Conservation (phyloP, 2,888 invertebrate species). For the Drosophila dives region DNA sequence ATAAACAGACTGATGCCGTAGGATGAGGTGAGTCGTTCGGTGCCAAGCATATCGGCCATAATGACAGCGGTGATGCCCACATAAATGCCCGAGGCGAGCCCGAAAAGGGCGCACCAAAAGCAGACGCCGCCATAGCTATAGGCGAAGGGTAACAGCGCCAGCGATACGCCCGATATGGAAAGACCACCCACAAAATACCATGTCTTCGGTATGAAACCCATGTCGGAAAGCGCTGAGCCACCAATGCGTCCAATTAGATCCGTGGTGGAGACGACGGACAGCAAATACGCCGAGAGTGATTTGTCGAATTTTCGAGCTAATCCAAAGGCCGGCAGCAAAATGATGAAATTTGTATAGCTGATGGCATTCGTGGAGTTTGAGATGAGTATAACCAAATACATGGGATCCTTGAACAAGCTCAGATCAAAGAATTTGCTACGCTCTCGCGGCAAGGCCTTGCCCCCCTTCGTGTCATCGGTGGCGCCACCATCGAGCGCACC, state of each 20-base stretch:
- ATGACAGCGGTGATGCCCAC: conserved; percentile 94
- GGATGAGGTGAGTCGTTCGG: conserved; percentile 92
- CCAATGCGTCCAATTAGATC: conserved; percentile 94
- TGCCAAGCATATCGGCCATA: conserved; percentile 94
- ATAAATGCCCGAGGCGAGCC: conserved; percentile 93
- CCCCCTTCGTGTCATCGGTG: conserved; percentile 30
- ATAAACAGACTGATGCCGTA: conserved; percentile 94
- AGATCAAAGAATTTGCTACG: conserved; percentile 90
- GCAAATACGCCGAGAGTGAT: conserved; percentile 89
- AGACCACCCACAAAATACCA: conserved; percentile 93
- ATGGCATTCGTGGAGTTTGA: conserved; percentile 95
- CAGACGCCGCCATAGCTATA: conserved; percentile 88
- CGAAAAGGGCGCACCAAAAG: conserved; percentile 91
- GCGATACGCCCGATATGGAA: conserved; percentile 90
- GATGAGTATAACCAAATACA: conserved; percentile 92
- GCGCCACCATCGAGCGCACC: conserved; percentile 69
- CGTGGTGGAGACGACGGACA: conserved; percentile 92
- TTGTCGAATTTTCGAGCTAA: conserved; percentile 89
- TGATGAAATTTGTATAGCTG: conserved; percentile 94
- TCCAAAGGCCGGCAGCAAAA: conserved; percentile 92
- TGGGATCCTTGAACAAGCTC: conserved; percentile 90
- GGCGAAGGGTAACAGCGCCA: conserved; percentile 90
- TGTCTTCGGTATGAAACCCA: conserved; percentile 90
- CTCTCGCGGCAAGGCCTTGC: conserved; percentile 29
- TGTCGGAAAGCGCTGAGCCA: conserved; percentile 93